Evolutionary conservation across 37 sponge, comb jelly and placozoan species (phyloP).

Genomic region (Mnemiopsis leidyi): DNA sequence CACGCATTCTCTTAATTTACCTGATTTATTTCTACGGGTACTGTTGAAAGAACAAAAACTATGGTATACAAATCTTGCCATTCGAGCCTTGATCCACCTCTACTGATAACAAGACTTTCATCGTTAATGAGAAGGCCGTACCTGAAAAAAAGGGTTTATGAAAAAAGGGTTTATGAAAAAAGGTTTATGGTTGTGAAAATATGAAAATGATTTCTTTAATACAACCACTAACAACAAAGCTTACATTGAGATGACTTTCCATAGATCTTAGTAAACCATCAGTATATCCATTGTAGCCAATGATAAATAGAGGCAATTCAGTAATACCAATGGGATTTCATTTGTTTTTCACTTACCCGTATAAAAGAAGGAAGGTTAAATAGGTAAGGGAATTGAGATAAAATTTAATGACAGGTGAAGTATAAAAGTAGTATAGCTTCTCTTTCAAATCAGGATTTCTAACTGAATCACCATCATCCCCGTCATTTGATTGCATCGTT

Average conservation of each 20-base stretch:
- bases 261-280: too few species aligned
- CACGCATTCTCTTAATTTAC: too few species aligned
- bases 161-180: too few species aligned
- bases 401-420: constrained; percentile 63
- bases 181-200: too few species aligned
- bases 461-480: constrained; percentile 10
- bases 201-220: too few species aligned
- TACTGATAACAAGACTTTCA: background rate
- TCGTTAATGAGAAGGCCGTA: constrained; percentile 1
- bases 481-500: background rate
- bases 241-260: too few species aligned
- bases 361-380: background rate
- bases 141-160: too few species aligned
- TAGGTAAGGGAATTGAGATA: constrained; percentile 61
- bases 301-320: too few species aligned
- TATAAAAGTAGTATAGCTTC: constrained; percentile 61
- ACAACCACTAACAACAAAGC: too few species aligned
- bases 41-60: constrained; percentile 56
- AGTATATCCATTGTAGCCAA: too few species aligned
- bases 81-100: constrained; percentile 13
- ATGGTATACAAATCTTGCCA: constrained; percentile 50
- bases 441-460: constrained; percentile 12
- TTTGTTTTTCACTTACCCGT: constrained; percentile 33
- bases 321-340: too few species aligned
- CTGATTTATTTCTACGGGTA: constrained; percentile 59